These are phyloP conservation scores for Heliconius ismenius DNA, from an alignment of 2,888 invertebrate genomes.

Conservation along the genomic window DNA sequence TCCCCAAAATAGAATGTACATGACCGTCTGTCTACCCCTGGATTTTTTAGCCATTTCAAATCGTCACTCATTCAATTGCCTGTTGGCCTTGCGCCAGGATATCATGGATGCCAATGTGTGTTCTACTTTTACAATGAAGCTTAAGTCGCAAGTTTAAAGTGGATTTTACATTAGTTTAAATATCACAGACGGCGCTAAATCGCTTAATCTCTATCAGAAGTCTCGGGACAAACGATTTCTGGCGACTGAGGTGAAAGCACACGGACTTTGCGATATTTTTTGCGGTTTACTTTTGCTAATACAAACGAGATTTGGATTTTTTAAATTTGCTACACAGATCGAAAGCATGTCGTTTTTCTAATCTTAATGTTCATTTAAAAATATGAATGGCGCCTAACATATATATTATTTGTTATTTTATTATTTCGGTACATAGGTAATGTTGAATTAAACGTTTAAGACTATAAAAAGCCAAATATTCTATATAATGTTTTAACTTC, in stretches of 20 bases:
- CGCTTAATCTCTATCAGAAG: slow-evolving; percentile 43
- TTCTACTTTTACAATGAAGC: slow-evolving; percentile 60
- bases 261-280: slow-evolving; percentile 32
- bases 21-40: slow-evolving; percentile 67
- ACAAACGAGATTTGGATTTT: slow-evolving; percentile 29
- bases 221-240: slow-evolving; percentile 38
- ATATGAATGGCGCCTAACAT: not conserved
- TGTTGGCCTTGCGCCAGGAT: slow-evolving; percentile 76
- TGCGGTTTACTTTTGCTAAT: slow-evolving; percentile 35
- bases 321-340: slow-evolving; percentile 6
- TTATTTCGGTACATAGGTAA: no score
- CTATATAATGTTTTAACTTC: not conserved
- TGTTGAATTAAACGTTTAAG: slow-evolving; percentile 9
- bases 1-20: slow-evolving; percentile 73
- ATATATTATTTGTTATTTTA: no score
- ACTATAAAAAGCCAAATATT: slow-evolving; percentile 1
- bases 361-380: slow-evolving; percentile 20
- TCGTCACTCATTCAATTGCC: slow-evolving; percentile 79
- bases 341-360: slow-evolving; percentile 24
- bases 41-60: slow-evolving; percentile 67
- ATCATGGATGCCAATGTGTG: slow-evolving; percentile 62
- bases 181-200: slow-evolving; percentile 41
- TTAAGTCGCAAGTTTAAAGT: slow-evolving; percentile 44
- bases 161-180: slow-evolving; percentile 43
- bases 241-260: slow-evolving; percentile 35